Evolutionary conservation across 23 tunicate genomes (phyloP).

Genomic region (Ciona savignyi): DNA sequence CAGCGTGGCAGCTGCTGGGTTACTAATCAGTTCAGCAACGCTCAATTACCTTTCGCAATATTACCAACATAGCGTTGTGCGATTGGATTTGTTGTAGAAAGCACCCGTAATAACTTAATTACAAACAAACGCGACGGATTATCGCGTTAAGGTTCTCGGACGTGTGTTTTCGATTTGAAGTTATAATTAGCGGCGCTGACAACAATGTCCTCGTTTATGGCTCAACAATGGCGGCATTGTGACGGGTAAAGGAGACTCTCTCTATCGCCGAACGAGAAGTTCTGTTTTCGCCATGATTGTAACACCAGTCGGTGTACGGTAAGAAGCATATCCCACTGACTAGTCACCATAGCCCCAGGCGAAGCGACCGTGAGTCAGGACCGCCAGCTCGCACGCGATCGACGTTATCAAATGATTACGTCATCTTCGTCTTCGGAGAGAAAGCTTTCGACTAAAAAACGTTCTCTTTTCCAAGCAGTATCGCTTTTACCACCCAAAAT

Average conservation of each 20-base stretch:
- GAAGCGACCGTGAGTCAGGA: conserved; percentile 20
- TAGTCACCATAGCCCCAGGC: conserved; percentile 16
- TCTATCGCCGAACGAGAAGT: too few species aligned
- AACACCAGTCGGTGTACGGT: neutral
- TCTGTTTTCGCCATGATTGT: neutral
- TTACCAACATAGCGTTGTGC: neutral
- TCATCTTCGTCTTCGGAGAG: conserved; percentile 7
- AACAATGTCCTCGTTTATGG: neutral
- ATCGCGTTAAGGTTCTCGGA: neutral
- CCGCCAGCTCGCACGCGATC: conserved; percentile 57
- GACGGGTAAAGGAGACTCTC: neutral
- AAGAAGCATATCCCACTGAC: neutral
- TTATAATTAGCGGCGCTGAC: neutral
- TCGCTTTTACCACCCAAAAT: neutral
- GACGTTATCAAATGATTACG: conserved; percentile 18
- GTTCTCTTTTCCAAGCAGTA: too few species aligned
- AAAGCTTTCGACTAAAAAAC: neutral
- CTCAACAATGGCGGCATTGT: neutral
- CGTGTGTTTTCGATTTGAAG: neutral
- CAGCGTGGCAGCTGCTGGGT: neutral
- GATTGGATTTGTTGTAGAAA: neutral
- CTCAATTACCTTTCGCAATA: neutral
- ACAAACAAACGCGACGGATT: neutral
- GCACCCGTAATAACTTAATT: neutral
- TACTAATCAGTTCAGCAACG: neutral